Percentiles rank a stretch among this genome's conserved stretches.
Evolutionary conservation across 2,888 invertebrate species (phyloP).

Genomic region (Abscondita cerata): DNA sequence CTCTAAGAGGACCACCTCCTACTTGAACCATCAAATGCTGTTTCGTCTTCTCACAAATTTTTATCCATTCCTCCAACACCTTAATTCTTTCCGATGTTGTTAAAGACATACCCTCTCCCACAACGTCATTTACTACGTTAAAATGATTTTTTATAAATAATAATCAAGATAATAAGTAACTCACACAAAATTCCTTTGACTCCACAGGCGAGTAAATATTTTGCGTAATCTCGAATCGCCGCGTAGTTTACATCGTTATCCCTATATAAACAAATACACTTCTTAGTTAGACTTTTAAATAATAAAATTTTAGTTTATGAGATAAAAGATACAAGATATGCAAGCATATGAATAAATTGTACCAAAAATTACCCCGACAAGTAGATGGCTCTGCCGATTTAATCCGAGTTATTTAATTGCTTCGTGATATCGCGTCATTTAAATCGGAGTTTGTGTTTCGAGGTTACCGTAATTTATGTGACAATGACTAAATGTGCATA

Average conservation of each 20-base stretch:
- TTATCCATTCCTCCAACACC: conserved; percentile 44
- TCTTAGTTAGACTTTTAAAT: too few species aligned
- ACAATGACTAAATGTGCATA: too few species aligned
- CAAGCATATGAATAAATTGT: too few species aligned
- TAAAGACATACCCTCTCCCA: conserved; percentile 48
- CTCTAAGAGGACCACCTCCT: conserved; percentile 47
- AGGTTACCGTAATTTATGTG: too few species aligned
- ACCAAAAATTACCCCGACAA: not conserved
- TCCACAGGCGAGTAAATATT: conserved; percentile 42
- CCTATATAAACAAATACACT: conserved; percentile 36
- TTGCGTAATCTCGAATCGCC: conserved; percentile 41
- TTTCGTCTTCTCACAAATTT: conserved; percentile 41
- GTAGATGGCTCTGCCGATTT: too few species aligned
- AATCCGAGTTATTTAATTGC: too few species aligned
- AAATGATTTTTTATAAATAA: not conserved
- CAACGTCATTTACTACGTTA: conserved; percentile 45
- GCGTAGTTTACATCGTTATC: conserved; percentile 46
- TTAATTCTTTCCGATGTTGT: conserved; percentile 43
- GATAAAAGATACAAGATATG: too few species aligned
- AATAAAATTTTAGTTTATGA: not conserved
- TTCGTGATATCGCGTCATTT: too few species aligned
- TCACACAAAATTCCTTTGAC: conserved; percentile 46
- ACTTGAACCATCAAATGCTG: conserved; percentile 48
- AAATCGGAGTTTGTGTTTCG: too few species aligned
- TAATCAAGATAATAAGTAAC: too few species aligned